These are phyloP conservation scores for Lycaena phlaeas DNA, from an alignment of 2,888 invertebrate genomes.

Conservation along the genomic window DNA sequence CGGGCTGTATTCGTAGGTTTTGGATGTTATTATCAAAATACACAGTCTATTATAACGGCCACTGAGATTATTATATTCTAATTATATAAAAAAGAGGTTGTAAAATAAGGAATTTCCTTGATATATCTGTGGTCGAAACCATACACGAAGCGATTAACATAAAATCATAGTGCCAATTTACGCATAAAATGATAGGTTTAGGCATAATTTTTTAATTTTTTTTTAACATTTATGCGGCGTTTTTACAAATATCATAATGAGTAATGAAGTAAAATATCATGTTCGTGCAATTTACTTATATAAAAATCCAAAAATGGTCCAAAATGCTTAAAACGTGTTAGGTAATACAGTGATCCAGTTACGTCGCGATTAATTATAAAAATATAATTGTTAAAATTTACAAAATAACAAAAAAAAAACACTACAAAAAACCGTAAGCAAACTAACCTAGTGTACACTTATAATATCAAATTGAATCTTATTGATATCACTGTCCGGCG, in stretches of 20 bases:
- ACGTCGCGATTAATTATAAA: conserved; percentile 48
- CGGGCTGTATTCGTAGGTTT: conserved; percentile 44
- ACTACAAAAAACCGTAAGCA: conserved; percentile 56
- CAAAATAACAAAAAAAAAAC: conserved; percentile 65
- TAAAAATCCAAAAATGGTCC: conserved; percentile 34
- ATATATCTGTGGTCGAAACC: conserved; percentile 16
- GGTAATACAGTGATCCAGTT: conserved; percentile 42
- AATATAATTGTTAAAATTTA: conserved; percentile 59
- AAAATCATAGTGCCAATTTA: conserved; percentile 4
- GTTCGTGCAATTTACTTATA: conserved; percentile 22
- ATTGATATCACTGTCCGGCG: conserved; percentile 47
- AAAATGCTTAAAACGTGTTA: conserved; percentile 33
- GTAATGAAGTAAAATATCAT: conserved; percentile 19
- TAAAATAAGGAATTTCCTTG: conserved; percentile 29
- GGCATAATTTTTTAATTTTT: conserved; percentile 2
- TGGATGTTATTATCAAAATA: conserved; percentile 66
- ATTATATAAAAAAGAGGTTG: conserved; percentile 18
- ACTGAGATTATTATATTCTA: conserved; percentile 38
- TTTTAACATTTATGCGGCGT: conserved; percentile 6
- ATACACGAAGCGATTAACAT: conserved; percentile 4
- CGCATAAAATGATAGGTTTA: conserved; percentile 5
- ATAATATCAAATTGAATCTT: conserved; percentile 63
- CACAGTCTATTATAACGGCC: conserved; percentile 46
- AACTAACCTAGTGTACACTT: conserved; percentile 54
- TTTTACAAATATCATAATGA: conserved; percentile 12